Base-by-base conservation (phyloP, 2,113 vertebrate genomes). In the Alexandromys fortis region DNA sequence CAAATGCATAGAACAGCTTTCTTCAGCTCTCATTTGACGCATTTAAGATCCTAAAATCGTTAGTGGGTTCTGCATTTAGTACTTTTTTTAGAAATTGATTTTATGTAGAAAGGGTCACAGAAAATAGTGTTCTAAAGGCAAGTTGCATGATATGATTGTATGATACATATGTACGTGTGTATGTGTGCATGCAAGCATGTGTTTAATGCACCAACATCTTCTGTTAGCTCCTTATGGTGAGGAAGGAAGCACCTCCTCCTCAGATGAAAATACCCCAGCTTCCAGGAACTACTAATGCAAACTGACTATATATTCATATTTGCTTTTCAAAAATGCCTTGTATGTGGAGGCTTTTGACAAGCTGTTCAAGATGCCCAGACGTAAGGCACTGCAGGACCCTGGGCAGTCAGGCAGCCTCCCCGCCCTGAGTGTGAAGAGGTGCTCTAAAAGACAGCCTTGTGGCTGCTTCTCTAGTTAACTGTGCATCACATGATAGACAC, bases 381-480 rank as follows among this genome's bases (percentile, higher is more conserved):
- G 65, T n/a, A 83, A 88, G 72, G 82, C 92, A 98, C 97, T 95
- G 95, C 96, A 97, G 89, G 97, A 97, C 94, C 67, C 94, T 97
- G 87, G 5, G 93, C 98, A 97, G 95, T 87, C 72, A 55, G 90
- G 97, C 94, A 90, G 97, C 97, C 96, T 97, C 96, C 95, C 95
- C 77, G 96, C 96, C 98, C 89, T 73, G 93, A 98, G 96, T 30
- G 79, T 91, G 98, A 94, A 91, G 92, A 98, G 97, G 82, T 78
- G 76, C 89, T 98, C 96, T 98, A 97, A 96, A 98, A 98, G 97
- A 98, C 95, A 97, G 97, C 96, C 97, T 93, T 95, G 96, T 96
- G 96, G 95, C 82, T 94, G 96, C 73, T 96, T 91, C 97, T 87
- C 98, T 97, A 97, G 98, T 98, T 97, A 98, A 97, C 97, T 97